Base-by-base conservation (phyloP, 1,140 invertebrate genomes). In the Drosophila sulfurigaster region DNA sequence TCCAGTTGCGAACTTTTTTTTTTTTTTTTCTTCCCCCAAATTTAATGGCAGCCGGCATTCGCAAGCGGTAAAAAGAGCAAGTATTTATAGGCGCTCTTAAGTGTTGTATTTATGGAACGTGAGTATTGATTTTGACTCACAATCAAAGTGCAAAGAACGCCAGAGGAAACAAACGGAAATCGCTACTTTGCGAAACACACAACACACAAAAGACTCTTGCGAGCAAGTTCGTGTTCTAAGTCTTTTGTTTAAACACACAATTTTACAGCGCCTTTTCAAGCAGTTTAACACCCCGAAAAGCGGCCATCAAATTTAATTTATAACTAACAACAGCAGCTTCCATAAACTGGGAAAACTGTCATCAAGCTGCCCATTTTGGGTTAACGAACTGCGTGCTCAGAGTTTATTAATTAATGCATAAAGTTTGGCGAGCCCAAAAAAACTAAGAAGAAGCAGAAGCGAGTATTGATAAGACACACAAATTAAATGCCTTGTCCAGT, bases 351-450 rank as follows among this genome's bases (percentile, higher is more conserved):
- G 41, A 28, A 56, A 54, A 68, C 58, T 82, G 56, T 13, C 49
- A 65, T 8, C 70, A 75, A 68, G 67, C 63, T 56, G 69, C 49
- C 48, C 49, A 46, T 62, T 62, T 63, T 88, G 81, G 81, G 85
- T 89, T 81, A 89, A 89, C 75, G 85, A 89, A 89, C 85, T 89
- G 70, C 46, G 38, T 16, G 16, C 46, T 43, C 38, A 51, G 56
- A 48, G 16, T 25, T 62, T 52, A 79, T 89, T 85, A 89, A 89
- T 89, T 78, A 85, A 89, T 89, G 75, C 85, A 89, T 79, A 85
- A 81, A 76, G 69, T 73, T 67, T 64, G 70, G 46, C 63, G 58
- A 48, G 60, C 15, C 20, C 20, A 25, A 25, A 25, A 25, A 25
- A 3, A 25, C 51, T 67, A 79, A 79, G 71, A 41, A 41, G 73